Evolutionary conservation across 2,888 invertebrate species (phyloP).

Genomic region (Drosophila quinaria): DNA sequence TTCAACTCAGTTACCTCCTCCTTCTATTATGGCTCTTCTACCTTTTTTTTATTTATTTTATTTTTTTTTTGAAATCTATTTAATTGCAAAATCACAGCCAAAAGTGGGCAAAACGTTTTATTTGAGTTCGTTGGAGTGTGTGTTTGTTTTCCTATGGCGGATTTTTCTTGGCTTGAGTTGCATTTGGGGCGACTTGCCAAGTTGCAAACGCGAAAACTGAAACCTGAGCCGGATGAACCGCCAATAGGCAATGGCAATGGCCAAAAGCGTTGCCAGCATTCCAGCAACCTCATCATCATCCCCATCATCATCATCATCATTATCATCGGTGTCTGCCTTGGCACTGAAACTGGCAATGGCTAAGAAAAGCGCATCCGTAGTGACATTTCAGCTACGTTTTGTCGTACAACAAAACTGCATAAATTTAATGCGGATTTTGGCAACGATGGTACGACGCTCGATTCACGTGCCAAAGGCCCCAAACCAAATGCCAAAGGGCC

Average conservation of each 20-base stretch:
- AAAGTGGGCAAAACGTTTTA: constrained; percentile 55
- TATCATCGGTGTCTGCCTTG: constrained; percentile 60
- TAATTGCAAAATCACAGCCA: constrained; percentile 81
- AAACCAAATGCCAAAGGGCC: constrained; percentile 33
- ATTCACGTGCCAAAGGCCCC: constrained; percentile 67
- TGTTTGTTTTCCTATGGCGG: constrained; percentile 65
- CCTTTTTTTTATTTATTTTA: not conserved
- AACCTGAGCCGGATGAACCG: constrained; percentile 74
- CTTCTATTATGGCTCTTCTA: not conserved
- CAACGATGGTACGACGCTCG: constrained; percentile 74
- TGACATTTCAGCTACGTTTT: constrained; percentile 66
- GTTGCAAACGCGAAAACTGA: constrained; percentile 53
- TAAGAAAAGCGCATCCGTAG: constrained; percentile 50
- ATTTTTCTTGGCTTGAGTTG: constrained; percentile 64
- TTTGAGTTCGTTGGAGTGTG: constrained; percentile 29
- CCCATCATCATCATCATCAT: constrained; percentile 52
- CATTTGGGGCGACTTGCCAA: constrained; percentile 54
- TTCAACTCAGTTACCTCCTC: constrained; percentile 2
- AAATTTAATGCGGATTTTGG: constrained; percentile 85
- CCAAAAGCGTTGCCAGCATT: constrained; percentile 59
- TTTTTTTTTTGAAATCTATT: constrained; percentile 67
- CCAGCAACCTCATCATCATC: constrained; percentile 66
- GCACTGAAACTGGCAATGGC: constrained; percentile 58
- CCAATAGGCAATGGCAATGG: constrained; percentile 52
- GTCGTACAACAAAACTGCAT: constrained; percentile 80